phyloP scores from a whole-genome alignment of 2,797 vertebrate genomes.

The Neosilurus mollespiculum region DNA sequence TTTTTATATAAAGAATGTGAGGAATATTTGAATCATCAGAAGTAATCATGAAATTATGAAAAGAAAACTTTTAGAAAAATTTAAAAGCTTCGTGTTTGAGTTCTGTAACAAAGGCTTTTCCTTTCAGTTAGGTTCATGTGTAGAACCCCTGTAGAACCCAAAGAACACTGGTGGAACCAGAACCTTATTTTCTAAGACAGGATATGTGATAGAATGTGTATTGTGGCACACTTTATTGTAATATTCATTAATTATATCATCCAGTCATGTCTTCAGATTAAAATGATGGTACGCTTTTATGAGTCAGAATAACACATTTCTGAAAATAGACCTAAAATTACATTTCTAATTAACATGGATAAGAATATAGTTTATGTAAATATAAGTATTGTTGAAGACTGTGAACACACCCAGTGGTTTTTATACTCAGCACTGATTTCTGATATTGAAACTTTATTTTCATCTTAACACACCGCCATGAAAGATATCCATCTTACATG shows the following conservation, averaged over 20 bases:
- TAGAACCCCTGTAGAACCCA: not conserved
- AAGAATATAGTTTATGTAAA: not conserved
- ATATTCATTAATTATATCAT: not conserved
- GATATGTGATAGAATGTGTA: not conserved
- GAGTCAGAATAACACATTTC: not conserved
- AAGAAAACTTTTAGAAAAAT: not conserved
- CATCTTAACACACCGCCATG: conserved; percentile 53
- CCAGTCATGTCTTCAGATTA: not conserved
- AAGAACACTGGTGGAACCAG: not conserved
- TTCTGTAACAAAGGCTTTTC: not conserved
- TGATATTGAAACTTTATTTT: conserved; percentile 34
- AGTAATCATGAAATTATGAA: not conserved
- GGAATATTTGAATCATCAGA: not conserved
- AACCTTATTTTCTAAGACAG: not conserved
- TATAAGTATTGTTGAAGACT: conserved; percentile 9
- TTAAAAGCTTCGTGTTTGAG: not conserved
- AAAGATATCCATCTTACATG: conserved; percentile 61
- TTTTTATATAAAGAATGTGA: not conserved
- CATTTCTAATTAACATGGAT: not conserved
- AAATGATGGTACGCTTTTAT: not conserved
- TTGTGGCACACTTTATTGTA: not conserved
- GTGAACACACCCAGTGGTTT: not conserved
- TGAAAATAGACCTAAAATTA: not conserved
- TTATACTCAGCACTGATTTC: not conserved
- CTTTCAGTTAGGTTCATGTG: not conserved